Percentiles rank a stretch among this genome's conserved stretches.
Conservation (phyloP, 2,797 vertebrate genomes). For the Clarias platycephalus region DNA sequence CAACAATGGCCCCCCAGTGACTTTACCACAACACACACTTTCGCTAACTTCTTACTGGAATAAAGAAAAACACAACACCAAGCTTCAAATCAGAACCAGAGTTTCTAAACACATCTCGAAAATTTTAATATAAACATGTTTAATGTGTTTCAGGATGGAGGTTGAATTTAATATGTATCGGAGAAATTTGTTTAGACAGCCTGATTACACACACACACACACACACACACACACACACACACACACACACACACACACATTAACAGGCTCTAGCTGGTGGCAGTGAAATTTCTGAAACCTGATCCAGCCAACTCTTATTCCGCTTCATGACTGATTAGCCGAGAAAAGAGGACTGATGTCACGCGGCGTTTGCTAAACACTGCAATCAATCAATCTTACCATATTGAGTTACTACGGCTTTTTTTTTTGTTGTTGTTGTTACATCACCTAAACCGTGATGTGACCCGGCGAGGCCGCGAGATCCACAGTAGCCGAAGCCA, state of each 20-base stretch:
- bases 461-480: not conserved
- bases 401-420: not conserved
- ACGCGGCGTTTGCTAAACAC: not conserved
- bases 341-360: not conserved
- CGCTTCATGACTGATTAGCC: not conserved
- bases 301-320: not conserved
- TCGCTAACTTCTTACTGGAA: not conserved
- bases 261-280: not conserved
- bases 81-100: not conserved
- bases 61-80: not conserved
- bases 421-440: not conserved
- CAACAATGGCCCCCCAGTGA: not conserved
- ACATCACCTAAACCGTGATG: not conserved
- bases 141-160: not conserved
- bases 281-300: not conserved
- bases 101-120: not conserved
- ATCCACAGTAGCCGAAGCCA: constrained; percentile 11
- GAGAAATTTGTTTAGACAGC: not conserved
- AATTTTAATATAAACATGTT: not conserved
- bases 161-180: not conserved
- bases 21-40: not conserved
- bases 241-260: not conserved
- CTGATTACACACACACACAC: not conserved
- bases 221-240: constrained; percentile 8
- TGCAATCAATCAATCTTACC: not conserved